A percentile compares a stretch with the other conserved stretches of the same genome.
These are phyloP conservation scores for Ptycholaimellus sp. DNA, from an alignment of 2,888 invertebrate species.

Conservation along the genomic window DNA sequence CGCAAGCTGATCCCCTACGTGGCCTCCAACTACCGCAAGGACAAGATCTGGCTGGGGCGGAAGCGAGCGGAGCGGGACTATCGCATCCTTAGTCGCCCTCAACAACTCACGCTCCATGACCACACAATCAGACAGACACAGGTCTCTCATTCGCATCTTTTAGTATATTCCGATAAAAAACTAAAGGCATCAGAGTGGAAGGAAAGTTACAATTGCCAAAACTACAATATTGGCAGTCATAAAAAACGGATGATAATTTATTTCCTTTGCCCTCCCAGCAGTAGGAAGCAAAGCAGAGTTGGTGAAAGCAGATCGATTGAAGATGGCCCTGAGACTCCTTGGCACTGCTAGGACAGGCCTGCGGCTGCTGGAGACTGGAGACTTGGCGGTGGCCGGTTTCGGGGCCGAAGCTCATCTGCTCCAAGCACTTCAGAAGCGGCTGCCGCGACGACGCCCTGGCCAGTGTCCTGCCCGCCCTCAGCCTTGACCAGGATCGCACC, in stretches of 20 bases:
- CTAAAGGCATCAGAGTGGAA: background rate
- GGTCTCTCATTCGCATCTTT: constrained; percentile 12
- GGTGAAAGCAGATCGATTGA: constrained; percentile 5
- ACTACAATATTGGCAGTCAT: background rate
- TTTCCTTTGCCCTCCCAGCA: background rate
- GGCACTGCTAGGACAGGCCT: constrained; percentile 66
- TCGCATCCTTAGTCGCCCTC: constrained; percentile 75
- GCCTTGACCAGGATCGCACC: constrained; percentile 70
- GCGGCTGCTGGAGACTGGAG: constrained; percentile 71
- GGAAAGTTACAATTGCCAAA: background rate
- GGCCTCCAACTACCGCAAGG: constrained; percentile 91
- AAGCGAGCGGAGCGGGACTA: constrained; percentile 85
- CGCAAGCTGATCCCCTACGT: constrained; percentile 90
- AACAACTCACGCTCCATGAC: constrained; percentile 61
- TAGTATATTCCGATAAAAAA: background rate
- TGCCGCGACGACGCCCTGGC: constrained; percentile 53
- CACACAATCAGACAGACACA: constrained; percentile 41
- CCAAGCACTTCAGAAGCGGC: constrained; percentile 57
- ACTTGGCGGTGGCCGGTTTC: constrained; percentile 68
- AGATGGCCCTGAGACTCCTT: constrained; percentile 75
- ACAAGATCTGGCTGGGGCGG: constrained; percentile 88
- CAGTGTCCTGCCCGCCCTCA: constrained; percentile 35
- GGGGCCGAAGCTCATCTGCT: constrained; percentile 58
- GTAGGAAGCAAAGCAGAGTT: background rate
- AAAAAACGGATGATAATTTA: background rate